Conservation (phyloP, 1,140 invertebrate species). For the Macrobrachium nipponense region DNA sequence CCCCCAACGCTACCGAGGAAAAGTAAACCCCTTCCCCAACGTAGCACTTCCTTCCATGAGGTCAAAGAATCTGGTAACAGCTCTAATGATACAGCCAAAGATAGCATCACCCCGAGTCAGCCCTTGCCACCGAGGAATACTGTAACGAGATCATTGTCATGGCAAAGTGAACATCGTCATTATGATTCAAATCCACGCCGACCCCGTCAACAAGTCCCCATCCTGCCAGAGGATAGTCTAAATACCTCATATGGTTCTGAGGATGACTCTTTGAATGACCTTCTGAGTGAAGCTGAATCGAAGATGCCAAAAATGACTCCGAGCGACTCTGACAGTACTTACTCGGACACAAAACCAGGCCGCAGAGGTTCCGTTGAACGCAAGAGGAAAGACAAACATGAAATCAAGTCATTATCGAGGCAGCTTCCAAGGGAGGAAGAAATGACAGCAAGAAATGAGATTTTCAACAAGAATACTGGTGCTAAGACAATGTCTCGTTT, state of each 20-base stretch:
- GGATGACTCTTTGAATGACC: slow-evolving; percentile 72
- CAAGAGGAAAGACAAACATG: slow-evolving; percentile 70
- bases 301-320: slow-evolving; percentile 69
- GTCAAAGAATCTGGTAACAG: background rate
- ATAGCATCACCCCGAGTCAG: too few species aligned
- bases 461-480: slow-evolving; percentile 74
- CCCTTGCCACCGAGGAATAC: background rate
- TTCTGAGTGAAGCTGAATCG: slow-evolving; percentile 69
- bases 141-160: slow-evolving; percentile 50
- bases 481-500: slow-evolving; percentile 74
- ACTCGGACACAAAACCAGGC: slow-evolving; percentile 71
- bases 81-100: background rate
- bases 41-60: slow-evolving; percentile 43
- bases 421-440: slow-evolving; percentile 79
- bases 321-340: slow-evolving; percentile 84
- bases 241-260: slow-evolving; percentile 44
- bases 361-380: slow-evolving; percentile 70
- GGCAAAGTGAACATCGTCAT: slow-evolving; percentile 55
- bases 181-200: slow-evolving; percentile 47
- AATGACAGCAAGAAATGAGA: slow-evolving; percentile 80
- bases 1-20: slow-evolving; percentile 47
- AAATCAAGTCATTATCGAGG: slow-evolving; percentile 75
- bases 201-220: slow-evolving; percentile 1
- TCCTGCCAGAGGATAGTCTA: background rate
- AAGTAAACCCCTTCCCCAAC: slow-evolving; percentile 10